A percentile compares a stretch with the other conserved stretches of the same genome.
phyloP scores from a whole-genome alignment of 2,113 vertebrate genomes.

The Fregetta grallaria region DNA sequence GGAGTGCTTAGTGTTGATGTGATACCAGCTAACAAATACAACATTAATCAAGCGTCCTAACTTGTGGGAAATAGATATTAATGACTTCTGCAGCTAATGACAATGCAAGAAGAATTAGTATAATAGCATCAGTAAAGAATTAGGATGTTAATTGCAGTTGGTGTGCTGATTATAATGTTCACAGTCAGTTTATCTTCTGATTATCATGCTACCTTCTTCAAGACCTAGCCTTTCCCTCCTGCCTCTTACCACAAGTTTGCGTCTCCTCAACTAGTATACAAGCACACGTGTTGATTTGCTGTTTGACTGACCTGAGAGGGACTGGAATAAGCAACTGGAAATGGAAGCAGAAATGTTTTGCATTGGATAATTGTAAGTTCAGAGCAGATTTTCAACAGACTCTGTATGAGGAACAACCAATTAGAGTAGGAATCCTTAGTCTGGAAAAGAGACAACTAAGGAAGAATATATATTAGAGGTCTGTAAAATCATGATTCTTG shows the following conservation, averaged over 20 bases:
- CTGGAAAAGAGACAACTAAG: not conserved
- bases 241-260: not conserved
- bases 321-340: not conserved
- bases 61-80: not conserved
- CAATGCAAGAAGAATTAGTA: not conserved
- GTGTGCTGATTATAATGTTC: not conserved
- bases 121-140: not conserved
- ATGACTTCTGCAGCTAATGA: not conserved
- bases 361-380: not conserved
- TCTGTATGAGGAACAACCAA: not conserved
- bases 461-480: not conserved
- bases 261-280: not conserved
- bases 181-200: not conserved
- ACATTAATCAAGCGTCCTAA: not conserved
- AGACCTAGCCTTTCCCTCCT: not conserved
- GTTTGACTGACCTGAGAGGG: not conserved
- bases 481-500: not conserved
- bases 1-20: not conserved
- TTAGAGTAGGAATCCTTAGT: not conserved
- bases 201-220: not conserved
- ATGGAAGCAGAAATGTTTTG: not conserved
- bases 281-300: not conserved
- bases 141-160: not conserved
- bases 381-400: not conserved
- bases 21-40: not conserved